These are phyloP conservation scores for Anorthoa munda DNA, from an alignment of 2,888 invertebrate genomes.

Conservation along the genomic window DNA sequence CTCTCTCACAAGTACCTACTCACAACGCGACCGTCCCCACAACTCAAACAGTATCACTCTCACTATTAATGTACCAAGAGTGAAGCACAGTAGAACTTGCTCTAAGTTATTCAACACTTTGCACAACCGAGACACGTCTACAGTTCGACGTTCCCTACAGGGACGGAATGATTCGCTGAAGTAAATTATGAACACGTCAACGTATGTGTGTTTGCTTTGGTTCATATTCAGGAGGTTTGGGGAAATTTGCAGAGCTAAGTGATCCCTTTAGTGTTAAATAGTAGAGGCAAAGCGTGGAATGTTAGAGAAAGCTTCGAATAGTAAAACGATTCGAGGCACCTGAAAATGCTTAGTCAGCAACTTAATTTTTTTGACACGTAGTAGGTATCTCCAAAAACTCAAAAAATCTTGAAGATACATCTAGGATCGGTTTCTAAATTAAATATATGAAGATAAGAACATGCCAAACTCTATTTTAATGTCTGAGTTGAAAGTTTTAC, in stretches of 20 bases:
- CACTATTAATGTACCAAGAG: slow-evolving; percentile 61
- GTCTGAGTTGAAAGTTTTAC: no score
- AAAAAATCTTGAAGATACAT: no score
- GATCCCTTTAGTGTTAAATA: not conserved
- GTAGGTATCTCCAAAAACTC: no score
- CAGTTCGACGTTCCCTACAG: slow-evolving; percentile 56
- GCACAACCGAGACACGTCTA: slow-evolving; percentile 58
- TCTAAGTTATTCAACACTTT: slow-evolving; percentile 64
- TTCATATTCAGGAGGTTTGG: slow-evolving; percentile 6
- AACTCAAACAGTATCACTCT: slow-evolving; percentile 57
- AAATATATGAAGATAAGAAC: no score
- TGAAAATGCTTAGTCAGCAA: no score
- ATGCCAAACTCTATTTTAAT: no score
- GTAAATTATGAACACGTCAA: slow-evolving; percentile 55
- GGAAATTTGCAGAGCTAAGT: not conserved
- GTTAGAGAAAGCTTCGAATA: not conserved
- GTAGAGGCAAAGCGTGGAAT: not conserved
- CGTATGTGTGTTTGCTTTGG: slow-evolving; percentile 24
- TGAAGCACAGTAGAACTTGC: slow-evolving; percentile 58
- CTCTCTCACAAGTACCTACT: not conserved
- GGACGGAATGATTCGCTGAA: slow-evolving; percentile 41
- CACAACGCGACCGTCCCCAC: slow-evolving; percentile 3
- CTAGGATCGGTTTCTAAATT: no score
- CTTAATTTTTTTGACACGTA: no score
- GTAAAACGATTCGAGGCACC: not conserved